These are phyloP conservation scores for Acleris literana DNA, from an alignment of 2,888 invertebrate species.

Conservation along the genomic window DNA sequence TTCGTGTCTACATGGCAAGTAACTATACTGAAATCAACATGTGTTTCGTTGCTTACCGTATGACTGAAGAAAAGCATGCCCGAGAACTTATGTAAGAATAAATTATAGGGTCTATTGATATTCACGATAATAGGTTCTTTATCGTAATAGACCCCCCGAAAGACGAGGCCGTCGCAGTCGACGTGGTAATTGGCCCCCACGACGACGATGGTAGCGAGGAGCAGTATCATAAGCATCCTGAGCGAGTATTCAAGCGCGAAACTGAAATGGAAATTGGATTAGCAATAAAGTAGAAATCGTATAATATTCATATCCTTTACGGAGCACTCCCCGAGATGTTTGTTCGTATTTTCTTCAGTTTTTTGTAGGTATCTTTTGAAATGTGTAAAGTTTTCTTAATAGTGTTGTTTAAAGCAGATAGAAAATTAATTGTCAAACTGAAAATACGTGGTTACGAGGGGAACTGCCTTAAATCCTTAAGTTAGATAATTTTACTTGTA, in stretches of 20 bases:
- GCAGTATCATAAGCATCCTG: conserved; percentile 24
- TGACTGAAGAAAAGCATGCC: conserved; percentile 69
- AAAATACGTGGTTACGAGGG: too few relatives aligned
- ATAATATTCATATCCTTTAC: conserved; percentile 24
- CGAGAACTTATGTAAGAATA: conserved; percentile 67
- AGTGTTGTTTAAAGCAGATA: not conserved
- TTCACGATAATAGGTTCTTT: conserved; percentile 54
- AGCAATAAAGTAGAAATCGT: not conserved
- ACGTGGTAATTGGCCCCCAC: conserved; percentile 3
- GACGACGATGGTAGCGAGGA: not conserved
- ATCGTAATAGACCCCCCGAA: conserved; percentile 64
- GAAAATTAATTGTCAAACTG: too few relatives aligned
- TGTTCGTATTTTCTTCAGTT: conserved; percentile 9
- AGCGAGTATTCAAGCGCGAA: not conserved
- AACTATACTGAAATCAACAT: conserved; percentile 63
- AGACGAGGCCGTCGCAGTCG: conserved; percentile 63
- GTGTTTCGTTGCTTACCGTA: conserved; percentile 56
- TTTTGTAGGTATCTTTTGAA: conserved; percentile 5
- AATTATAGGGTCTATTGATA: conserved; percentile 62
- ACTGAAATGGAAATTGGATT: conserved; percentile 26
- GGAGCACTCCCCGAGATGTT: not conserved
- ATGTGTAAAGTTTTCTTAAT: conserved; percentile 1
- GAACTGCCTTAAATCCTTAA: too few relatives aligned
- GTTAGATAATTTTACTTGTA: too few relatives aligned
- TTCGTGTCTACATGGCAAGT: conserved; percentile 57